A percentile compares a stretch with the other conserved stretches of the same genome.
These are phyloP conservation scores for Haliaeetus leucogaster DNA, from an alignment of 2,113 vertebrate genomes.

Conservation along the genomic window DNA sequence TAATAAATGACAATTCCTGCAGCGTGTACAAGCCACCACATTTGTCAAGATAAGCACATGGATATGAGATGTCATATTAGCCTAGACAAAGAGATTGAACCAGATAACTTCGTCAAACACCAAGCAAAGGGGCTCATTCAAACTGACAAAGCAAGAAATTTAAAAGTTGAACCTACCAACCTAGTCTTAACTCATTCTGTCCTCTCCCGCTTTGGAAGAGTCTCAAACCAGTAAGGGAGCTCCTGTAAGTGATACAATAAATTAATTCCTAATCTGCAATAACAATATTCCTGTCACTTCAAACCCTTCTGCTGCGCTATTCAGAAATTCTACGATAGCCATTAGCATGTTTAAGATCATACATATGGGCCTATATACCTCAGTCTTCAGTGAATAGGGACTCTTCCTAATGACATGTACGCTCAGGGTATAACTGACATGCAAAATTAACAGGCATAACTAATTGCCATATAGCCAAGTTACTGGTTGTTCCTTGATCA, in stretches of 20 bases:
- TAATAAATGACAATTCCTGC: constrained; percentile 24
- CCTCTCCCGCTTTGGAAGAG: background rate
- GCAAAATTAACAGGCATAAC: background rate
- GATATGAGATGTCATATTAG: constrained; percentile 37
- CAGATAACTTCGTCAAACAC: constrained; percentile 53
- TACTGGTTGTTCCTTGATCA: background rate
- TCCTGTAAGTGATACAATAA: background rate
- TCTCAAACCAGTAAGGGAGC: constrained; percentile 13
- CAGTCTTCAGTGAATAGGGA: background rate
- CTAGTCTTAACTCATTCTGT: background rate
- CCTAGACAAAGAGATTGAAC: constrained; percentile 39
- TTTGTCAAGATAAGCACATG: constrained; percentile 57
- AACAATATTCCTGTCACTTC: background rate
- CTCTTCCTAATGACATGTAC: background rate
- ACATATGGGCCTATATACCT: background rate
- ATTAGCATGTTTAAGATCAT: background rate
- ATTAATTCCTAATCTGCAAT: background rate
- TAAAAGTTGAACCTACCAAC: background rate
- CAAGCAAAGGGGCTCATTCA: constrained; percentile 55
- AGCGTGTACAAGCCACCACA: background rate
- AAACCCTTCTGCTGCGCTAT: background rate
- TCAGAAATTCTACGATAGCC: background rate
- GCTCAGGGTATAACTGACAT: background rate
- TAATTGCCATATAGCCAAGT: background rate
- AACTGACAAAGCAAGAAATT: constrained; percentile 57